phyloP scores from a whole-genome alignment of 2,797 vertebrate species.

The Pogonophryne albipinna region DNA sequence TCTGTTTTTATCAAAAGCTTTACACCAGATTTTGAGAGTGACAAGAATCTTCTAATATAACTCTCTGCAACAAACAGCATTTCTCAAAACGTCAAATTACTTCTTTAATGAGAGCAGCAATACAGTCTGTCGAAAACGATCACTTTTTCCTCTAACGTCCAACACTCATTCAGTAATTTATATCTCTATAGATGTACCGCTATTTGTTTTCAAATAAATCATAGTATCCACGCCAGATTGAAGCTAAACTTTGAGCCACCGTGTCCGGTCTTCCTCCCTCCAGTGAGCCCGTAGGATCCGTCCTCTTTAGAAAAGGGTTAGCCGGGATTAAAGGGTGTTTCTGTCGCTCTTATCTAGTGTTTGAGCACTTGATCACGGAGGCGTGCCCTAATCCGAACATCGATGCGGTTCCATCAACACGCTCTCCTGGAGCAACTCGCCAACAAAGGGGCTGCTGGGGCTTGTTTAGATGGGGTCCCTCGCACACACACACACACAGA shows the following conservation, averaged over 20 bases:
- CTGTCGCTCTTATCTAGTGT: conserved; percentile 93
- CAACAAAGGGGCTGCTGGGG: conserved; percentile 84
- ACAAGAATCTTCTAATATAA: too few species aligned
- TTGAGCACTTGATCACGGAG: conserved; percentile 97
- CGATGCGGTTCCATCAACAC: conserved; percentile 93
- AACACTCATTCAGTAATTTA: not conserved
- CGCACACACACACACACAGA: conserved; percentile 41
- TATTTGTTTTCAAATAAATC: too few species aligned
- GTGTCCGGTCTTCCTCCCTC: conserved; percentile 48
- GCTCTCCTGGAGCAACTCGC: conserved; percentile 89
- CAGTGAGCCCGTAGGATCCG: conserved; percentile 51
- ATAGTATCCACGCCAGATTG: not conserved
- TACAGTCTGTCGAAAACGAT: too few species aligned
- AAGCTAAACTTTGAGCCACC: conserved; percentile 34
- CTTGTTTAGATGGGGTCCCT: conserved; percentile 87
- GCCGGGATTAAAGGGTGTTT: conserved; percentile 94
- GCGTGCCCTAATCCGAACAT: conserved; percentile 96
- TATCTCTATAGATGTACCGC: not conserved
- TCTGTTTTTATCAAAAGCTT: too few species aligned
- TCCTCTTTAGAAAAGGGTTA: conserved; percentile 90
- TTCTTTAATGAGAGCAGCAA: too few species aligned
- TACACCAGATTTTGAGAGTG: too few species aligned
- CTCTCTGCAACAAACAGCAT: too few species aligned
- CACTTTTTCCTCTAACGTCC: not conserved
- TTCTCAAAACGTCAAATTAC: too few species aligned